phyloP scores from a whole-genome alignment of 2,888 invertebrate genomes.

The Lycia hirtaria region DNA sequence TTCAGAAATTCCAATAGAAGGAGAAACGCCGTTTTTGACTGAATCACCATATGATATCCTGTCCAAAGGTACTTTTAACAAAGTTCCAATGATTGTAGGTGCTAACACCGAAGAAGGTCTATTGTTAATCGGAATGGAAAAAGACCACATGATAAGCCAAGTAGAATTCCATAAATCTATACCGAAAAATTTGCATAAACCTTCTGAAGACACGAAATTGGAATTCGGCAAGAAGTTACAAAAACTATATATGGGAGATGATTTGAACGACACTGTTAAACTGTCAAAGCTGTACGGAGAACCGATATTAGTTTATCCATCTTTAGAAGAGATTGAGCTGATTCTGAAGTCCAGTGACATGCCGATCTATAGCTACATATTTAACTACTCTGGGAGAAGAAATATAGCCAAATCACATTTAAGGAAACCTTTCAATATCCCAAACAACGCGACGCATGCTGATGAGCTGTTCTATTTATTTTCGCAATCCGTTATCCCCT shows the following conservation, averaged over 20 bases:
- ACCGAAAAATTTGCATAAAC: constrained; percentile 66
- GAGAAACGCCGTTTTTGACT: constrained; percentile 67
- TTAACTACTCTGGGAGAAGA: constrained; percentile 62
- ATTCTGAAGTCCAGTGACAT: constrained; percentile 53
- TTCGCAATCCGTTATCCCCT: constrained; percentile 51
- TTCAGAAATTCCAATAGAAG: constrained; percentile 62
- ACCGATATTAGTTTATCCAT: constrained; percentile 53
- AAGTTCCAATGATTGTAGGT: constrained; percentile 72
- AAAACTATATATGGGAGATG: constrained; percentile 68
- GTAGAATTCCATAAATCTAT: constrained; percentile 60
- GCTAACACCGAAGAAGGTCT: constrained; percentile 65
- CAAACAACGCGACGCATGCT: constrained; percentile 65
- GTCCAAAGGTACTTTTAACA: constrained; percentile 59
- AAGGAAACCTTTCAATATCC: constrained; percentile 43
- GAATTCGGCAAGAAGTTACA: constrained; percentile 55
- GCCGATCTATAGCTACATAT: constrained; percentile 64
- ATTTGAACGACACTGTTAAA: constrained; percentile 54
- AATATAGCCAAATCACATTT: constrained; percentile 55
- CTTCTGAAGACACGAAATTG: constrained; percentile 46
- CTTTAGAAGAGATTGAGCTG: constrained; percentile 62
- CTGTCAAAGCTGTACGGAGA: constrained; percentile 65
- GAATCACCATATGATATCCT: constrained; percentile 61
- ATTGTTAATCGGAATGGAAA: constrained; percentile 60
- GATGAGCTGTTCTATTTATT: constrained; percentile 74
- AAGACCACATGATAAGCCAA: constrained; percentile 54